Percentiles rank a stretch among this genome's conserved stretches.
Conservation (phyloP, 1,140 invertebrate genomes). For the Bombus difficillimus region DNA sequence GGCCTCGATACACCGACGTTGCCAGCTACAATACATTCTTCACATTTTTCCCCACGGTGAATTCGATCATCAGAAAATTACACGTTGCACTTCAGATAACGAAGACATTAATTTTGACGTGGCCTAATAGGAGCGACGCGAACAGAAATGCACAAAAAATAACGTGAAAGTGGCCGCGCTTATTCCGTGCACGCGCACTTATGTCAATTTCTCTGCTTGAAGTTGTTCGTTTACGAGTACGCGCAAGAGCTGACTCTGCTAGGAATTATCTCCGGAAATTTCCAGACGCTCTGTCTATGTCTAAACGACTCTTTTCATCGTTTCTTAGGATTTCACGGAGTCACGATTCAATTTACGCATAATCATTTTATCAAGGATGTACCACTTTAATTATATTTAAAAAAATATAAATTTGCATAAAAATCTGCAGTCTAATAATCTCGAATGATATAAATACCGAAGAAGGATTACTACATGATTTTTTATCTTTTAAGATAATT, state of each 20-base stretch:
- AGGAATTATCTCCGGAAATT: background rate
- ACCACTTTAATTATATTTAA: too few relatives aligned
- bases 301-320: background rate
- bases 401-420: too few relatives aligned
- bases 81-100: background rate
- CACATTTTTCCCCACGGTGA: constrained; percentile 31
- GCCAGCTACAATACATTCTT: constrained; percentile 28
- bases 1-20: constrained; percentile 11
- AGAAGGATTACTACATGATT: too few relatives aligned
- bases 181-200: constrained; percentile 21
- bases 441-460: too few relatives aligned
- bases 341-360: background rate
- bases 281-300: background rate
- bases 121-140: constrained; percentile 28
- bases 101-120: constrained; percentile 38
- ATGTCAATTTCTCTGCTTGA: constrained; percentile 6
- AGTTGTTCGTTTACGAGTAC: constrained; percentile 9
- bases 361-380: too few relatives aligned
- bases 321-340: background rate
- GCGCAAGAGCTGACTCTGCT: background rate
- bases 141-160: constrained; percentile 35
- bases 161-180: constrained; percentile 50
- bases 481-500: too few relatives aligned
- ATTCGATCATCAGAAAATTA: background rate
- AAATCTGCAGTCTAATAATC: too few relatives aligned